These are phyloP conservation scores for Volucella zonaria DNA, from an alignment of 2,888 invertebrate species.

Conservation along the genomic window DNA sequence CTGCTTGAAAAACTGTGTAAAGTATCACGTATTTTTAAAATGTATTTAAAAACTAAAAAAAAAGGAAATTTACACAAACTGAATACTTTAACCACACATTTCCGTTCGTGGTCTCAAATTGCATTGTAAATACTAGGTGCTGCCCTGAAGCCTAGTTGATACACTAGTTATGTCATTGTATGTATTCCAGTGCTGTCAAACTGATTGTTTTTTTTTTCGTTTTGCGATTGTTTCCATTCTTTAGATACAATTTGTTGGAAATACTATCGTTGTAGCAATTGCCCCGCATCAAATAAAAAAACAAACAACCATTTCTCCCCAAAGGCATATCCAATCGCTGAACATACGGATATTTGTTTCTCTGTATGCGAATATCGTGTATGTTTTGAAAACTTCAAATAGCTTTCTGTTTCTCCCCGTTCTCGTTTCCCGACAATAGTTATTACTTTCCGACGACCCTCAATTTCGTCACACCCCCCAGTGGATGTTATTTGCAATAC, in stretches of 20 bases:
- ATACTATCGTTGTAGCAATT: slow-evolving; percentile 24
- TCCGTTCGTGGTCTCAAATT: not conserved
- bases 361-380: slow-evolving; percentile 14
- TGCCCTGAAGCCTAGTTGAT: slow-evolving; percentile 19
- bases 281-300: slow-evolving; percentile 23
- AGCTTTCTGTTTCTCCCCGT: slow-evolving; percentile 15
- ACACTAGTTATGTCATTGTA: slow-evolving; percentile 30
- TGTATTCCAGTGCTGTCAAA: slow-evolving; percentile 50
- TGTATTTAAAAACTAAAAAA: too few species aligned
- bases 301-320: slow-evolving; percentile 28
- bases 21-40: too few species aligned
- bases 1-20: too few species aligned
- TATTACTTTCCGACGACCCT: slow-evolving; percentile 34
- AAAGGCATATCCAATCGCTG: slow-evolving; percentile 36
- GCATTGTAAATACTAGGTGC: slow-evolving; percentile 11
- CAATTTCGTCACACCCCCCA: not conserved
- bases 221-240: not conserved
- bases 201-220: slow-evolving; percentile 25
- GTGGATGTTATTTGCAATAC: slow-evolving; percentile 22
- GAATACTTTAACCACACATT: too few species aligned
- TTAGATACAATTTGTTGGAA: slow-evolving; percentile 21
- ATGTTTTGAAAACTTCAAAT: slow-evolving; percentile 48
- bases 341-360: slow-evolving; percentile 44
- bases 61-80: too few species aligned
- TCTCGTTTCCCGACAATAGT: not conserved